A percentile compares a stretch with the other conserved stretches of the same genome.
phyloP scores from a whole-genome alignment of 2,797 vertebrate species.

The Artibeus jamaicensis region DNA sequence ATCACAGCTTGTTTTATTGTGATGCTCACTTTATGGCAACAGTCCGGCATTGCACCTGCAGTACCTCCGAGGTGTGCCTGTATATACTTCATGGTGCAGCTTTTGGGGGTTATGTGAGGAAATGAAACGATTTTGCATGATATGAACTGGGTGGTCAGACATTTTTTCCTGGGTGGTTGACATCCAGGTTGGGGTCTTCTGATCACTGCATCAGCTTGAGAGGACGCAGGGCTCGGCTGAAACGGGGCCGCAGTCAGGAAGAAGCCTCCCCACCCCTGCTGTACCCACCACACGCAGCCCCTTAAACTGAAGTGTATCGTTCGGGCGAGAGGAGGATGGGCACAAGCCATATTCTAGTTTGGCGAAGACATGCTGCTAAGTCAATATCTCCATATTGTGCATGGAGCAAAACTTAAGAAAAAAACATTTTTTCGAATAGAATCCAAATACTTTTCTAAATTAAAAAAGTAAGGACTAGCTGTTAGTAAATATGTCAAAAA shows the following conservation, averaged over 20 bases:
- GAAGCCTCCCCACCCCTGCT: rapidly evolving
- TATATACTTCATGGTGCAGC: background rate
- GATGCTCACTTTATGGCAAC: background rate
- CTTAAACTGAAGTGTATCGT: background rate
- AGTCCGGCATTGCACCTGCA: background rate
- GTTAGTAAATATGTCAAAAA: conserved; percentile 52
- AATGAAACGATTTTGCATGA: background rate
- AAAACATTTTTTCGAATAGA: conserved; percentile 36
- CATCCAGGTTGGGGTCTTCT: background rate
- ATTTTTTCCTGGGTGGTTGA: background rate
- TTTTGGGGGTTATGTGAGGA: background rate
- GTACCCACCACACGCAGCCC: rapidly evolving
- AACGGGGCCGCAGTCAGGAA: background rate
- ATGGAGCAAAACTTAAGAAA: conserved; percentile 5
- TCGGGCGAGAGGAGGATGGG: background rate
- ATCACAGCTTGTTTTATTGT: background rate
- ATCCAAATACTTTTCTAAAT: conserved; percentile 1
- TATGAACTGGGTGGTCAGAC: background rate
- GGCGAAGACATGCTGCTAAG: background rate
- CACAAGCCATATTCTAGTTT: background rate
- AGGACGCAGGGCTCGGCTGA: background rate
- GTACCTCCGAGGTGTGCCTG: no score
- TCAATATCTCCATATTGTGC: background rate
- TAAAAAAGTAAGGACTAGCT: conserved; percentile 38
- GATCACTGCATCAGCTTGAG: background rate